Evolutionary conservation across 2,888 invertebrate genomes (phyloP), one percentile per base, ranked within the genome.

Genomic region (Odontomyia ornata): DNA sequence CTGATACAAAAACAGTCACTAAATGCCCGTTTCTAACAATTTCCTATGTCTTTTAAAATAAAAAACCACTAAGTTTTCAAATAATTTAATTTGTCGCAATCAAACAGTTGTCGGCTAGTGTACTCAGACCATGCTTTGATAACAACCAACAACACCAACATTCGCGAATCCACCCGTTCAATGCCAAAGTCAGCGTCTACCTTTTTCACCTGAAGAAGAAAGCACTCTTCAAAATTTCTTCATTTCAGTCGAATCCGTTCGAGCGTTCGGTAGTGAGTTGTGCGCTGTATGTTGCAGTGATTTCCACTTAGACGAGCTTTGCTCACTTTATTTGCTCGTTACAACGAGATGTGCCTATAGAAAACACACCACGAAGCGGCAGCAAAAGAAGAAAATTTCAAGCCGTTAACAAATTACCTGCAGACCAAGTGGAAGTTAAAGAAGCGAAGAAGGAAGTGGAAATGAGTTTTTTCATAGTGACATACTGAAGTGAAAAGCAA

Each of bases 211-310:
- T 60, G 21, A 57, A 60, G 73, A 28, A 73, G 73, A 73, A 73
- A 73, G 57, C 60, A 73, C 57, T 73, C 73, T 73, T 73, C 60
- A 43, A 57, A 47, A 69, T 60, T 52, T 28, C 60, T 43, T 72
- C 78, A 78, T 73, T 76, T 76, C 76, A 71, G 76, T 62, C 67
- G 73, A 57, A 67, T 43, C 76, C 47, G 73, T 69, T 57, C 65
- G 60, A 72, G 23, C 73, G 73, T 64, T 73, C 78, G 76, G 78
- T 73, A 23, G 76, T 56, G 73, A 2, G 27, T 72, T 71, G 23
- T 23, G 25, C 56, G 30, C 60, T 62, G 72, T 60, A 27, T 60
- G 43, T 43, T 52, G 76, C 62, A 60, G 76, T 62, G 76, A 30
- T 71, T 27, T 72, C 57, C 62, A 72, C 30, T 52, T 47, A 30